Percentiles rank a stretch among this genome's conserved stretches.
Evolutionary conservation across 2,888 invertebrate genomes (phyloP).

Genomic region (Hecatera dysodea): DNA sequence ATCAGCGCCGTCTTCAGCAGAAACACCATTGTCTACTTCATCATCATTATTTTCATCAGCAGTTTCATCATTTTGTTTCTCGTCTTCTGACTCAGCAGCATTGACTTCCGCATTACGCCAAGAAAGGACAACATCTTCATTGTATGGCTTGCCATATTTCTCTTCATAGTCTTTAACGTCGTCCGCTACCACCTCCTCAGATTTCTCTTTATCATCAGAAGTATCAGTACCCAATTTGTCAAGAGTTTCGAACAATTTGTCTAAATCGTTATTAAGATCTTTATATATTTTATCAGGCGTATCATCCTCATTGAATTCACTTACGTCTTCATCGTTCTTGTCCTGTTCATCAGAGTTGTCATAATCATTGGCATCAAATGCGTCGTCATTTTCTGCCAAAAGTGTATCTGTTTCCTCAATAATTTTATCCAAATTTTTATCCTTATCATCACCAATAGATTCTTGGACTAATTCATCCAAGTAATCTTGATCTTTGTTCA

Average conservation of each 20-base stretch:
- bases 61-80: constrained; percentile 20
- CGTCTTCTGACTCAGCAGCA: constrained; percentile 11
- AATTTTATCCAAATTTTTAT: constrained; percentile 44
- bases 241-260: constrained; percentile 75
- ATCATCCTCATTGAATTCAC: constrained; percentile 68
- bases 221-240: constrained; percentile 71
- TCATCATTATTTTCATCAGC: constrained; percentile 16
- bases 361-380: constrained; percentile 60
- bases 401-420: constrained; percentile 64
- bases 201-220: constrained; percentile 47
- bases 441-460: constrained; percentile 39
- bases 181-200: constrained; percentile 45
- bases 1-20: constrained; percentile 41
- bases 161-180: constrained; percentile 69
- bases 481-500: constrained; percentile 33
- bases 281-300: constrained; percentile 72
- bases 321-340: constrained; percentile 47
- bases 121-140: constrained; percentile 59
- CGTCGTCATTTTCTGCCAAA: constrained; percentile 67
- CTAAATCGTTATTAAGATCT: constrained; percentile 79
- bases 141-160: constrained; percentile 64
- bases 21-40: background rate
- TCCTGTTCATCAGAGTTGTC: constrained; percentile 51
- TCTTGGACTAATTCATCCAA: constrained; percentile 29
- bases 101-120: constrained; percentile 41